Conservation (phyloP, 1,140 invertebrate species). For the Campoletis sonorensis region DNA sequence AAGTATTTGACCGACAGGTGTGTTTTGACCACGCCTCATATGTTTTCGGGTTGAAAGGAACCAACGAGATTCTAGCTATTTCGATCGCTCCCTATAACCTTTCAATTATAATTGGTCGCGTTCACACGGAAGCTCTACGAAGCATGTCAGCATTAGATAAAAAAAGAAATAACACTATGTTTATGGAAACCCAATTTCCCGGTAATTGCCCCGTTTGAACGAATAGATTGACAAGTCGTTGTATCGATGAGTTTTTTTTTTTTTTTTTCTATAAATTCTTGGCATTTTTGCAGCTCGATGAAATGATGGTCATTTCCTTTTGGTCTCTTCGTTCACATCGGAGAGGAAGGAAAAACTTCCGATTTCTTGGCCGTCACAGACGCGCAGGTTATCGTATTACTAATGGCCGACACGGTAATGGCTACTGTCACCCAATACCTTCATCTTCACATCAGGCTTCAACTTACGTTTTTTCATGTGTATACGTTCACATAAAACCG, state of each 20-base stretch:
- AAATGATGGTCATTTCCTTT: conserved; percentile 41
- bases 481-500: neutral
- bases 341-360: conserved; percentile 2
- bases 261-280: neutral
- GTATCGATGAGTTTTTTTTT: too few species aligned
- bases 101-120: conserved; percentile 19
- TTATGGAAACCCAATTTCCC: neutral
- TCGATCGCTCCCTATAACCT: conserved; percentile 23
- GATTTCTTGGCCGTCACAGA: neutral
- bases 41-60: conserved; percentile 19
- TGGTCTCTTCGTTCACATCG: neutral
- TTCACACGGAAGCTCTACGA: neutral
- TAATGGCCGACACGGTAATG: conserved; percentile 64
- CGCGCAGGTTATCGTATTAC: conserved; percentile 62
- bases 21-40: conserved; percentile 16
- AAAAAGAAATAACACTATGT: neutral
- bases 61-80: neutral
- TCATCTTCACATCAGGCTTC: conserved; percentile 30
- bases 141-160: neutral
- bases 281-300: neutral
- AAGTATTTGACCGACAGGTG: neutral
- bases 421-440: conserved; percentile 63
- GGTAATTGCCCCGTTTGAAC: neutral
- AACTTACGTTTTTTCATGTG: neutral
- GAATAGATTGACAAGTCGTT: neutral